phyloP scores from a whole-genome alignment of 2,797 vertebrate species.

The Emydoidea blandingii region DNA sequence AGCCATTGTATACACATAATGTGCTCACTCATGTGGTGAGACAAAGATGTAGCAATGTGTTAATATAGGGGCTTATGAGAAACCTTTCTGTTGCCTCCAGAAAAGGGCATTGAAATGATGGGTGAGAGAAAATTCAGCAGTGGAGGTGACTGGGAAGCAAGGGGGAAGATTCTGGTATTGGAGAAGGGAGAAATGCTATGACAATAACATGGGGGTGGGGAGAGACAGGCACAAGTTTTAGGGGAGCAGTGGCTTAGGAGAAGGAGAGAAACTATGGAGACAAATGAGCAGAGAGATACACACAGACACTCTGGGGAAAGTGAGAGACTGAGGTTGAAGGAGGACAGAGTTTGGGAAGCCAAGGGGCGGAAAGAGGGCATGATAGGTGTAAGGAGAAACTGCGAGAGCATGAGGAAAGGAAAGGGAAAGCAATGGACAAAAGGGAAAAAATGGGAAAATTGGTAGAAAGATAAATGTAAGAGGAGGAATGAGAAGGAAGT shows the following conservation, averaged over 20 bases:
- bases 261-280: background rate
- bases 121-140: background rate
- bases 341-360: background rate
- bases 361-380: background rate
- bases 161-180: background rate
- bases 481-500: background rate
- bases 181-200: background rate
- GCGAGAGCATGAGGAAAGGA: background rate
- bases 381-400: background rate
- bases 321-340: background rate
- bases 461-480: background rate
- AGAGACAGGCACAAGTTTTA: background rate
- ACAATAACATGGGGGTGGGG: background rate
- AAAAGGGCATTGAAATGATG: background rate
- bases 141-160: background rate
- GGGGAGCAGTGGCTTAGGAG: background rate
- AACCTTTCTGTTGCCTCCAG: constrained; percentile 35
- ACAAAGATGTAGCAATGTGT: background rate
- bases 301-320: background rate
- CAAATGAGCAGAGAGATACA: background rate
- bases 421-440: background rate
- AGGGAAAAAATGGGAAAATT: background rate
- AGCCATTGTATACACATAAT: constrained; percentile 7
- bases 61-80: constrained; percentile 27
- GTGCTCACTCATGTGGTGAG: background rate